Conservation (phyloP, 2,113 vertebrate genomes). For the Sceloporus tristichus region DNA sequence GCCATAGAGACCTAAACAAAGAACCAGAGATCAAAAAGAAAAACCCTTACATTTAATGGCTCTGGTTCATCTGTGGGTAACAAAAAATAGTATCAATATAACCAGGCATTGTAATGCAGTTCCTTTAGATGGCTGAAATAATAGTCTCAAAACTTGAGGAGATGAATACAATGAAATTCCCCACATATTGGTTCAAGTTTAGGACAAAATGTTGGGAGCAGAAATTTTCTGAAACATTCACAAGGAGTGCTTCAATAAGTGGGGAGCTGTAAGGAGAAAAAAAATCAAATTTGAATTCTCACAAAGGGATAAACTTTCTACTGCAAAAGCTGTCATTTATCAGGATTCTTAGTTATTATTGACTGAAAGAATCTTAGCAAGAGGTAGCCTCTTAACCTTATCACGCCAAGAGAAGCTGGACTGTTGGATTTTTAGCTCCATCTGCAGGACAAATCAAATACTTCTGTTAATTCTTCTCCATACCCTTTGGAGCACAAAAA, state of each 20-base stretch:
- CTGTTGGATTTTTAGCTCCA: conserved; percentile 7
- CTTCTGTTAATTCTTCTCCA: background rate
- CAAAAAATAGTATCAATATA: background rate
- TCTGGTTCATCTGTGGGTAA: background rate
- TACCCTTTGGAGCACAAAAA: background rate
- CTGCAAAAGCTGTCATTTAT: background rate
- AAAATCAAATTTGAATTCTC: background rate
- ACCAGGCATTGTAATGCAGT: background rate
- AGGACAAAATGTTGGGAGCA: background rate
- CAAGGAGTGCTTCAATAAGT: background rate
- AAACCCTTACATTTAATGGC: background rate
- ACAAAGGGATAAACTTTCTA: background rate
- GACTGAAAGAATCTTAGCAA: background rate
- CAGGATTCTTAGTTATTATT: background rate
- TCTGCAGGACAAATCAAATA: conserved; percentile 17
- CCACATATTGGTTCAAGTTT: background rate
- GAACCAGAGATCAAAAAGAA: background rate
- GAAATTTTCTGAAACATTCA: background rate
- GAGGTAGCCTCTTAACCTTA: no score
- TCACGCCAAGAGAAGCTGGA: background rate
- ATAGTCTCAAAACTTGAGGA: background rate
- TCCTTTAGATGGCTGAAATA: background rate
- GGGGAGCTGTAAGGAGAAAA: background rate
- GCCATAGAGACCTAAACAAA: no score
- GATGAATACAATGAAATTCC: background rate